Percentiles rank a stretch among this genome's conserved stretches.
Evolutionary conservation across 2,888 invertebrate species (phyloP).

Genomic region (Sycophila texana): DNA sequence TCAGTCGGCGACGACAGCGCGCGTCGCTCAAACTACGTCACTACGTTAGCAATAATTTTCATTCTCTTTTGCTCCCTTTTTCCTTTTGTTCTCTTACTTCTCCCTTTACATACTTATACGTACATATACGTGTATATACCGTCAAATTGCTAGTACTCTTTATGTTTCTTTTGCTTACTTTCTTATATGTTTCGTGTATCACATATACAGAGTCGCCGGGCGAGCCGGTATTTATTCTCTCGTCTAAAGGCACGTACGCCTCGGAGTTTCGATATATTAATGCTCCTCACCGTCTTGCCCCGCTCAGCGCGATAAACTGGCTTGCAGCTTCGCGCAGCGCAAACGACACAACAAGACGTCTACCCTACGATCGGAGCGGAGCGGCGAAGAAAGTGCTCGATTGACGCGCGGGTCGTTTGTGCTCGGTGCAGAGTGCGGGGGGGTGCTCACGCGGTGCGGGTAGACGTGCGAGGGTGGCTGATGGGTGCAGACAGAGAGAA

Average conservation of each 20-base stretch:
- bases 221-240: too few species aligned
- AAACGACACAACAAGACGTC: not conserved
- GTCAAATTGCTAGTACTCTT: slow-evolving; percentile 50
- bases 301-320: not conserved
- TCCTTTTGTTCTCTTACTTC: not conserved
- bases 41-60: not conserved
- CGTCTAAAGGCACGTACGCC: too few species aligned
- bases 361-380: not conserved
- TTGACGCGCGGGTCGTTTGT: too few species aligned
- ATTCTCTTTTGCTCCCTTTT: too few species aligned
- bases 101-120: not conserved
- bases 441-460: too few species aligned
- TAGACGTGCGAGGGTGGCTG: too few species aligned
- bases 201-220: not conserved
- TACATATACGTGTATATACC: slow-evolving; percentile 13
- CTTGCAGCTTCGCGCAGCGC: not conserved
- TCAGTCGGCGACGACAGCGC: slow-evolving; percentile 9
- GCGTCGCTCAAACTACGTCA: not conserved
- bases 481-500: too few species aligned
- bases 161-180: slow-evolving; percentile 13
- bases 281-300: not conserved
- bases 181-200: slow-evolving; percentile 18
- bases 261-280: too few species aligned
- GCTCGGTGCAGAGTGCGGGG: too few species aligned
- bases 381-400: not conserved